These are phyloP conservation scores for Sinelater perroti DNA, from an alignment of 2,888 invertebrate species.

Conservation along the genomic window DNA sequence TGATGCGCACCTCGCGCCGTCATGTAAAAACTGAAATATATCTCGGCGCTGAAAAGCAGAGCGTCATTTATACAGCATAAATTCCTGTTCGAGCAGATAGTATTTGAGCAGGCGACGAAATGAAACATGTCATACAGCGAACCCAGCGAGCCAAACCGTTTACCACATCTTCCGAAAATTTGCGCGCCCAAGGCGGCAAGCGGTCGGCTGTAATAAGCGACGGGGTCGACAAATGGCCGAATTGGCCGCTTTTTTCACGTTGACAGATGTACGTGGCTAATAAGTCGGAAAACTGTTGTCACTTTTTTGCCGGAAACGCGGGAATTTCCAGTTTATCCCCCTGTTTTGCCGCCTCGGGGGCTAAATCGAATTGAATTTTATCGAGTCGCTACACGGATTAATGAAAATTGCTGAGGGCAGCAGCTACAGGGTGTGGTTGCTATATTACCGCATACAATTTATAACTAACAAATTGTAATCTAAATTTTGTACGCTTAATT, in stretches of 20 bases:
- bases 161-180: slow-evolving; percentile 20
- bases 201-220: slow-evolving; percentile 48
- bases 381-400: slow-evolving; percentile 44
- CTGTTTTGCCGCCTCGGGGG: slow-evolving; percentile 42
- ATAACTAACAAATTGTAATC: no score
- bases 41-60: slow-evolving; percentile 6
- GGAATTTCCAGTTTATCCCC: slow-evolving; percentile 37
- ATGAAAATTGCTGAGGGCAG: slow-evolving; percentile 27
- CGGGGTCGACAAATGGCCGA: slow-evolving; percentile 58
- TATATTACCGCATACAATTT: no score
- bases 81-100: slow-evolving; percentile 40
- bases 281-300: slow-evolving; percentile 59
- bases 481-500: no score
- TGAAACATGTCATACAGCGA: slow-evolving; percentile 48
- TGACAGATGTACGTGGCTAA: slow-evolving; percentile 62
- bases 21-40: slow-evolving; percentile 4
- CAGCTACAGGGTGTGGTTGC: no score
- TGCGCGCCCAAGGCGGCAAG: not conserved
- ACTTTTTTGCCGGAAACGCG: slow-evolving; percentile 48
- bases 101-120: slow-evolving; percentile 47
- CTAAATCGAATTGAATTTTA: slow-evolving; percentile 51
- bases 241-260: slow-evolving; percentile 57
- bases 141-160: slow-evolving; percentile 40
- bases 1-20: slow-evolving; percentile 1
- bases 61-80: slow-evolving; percentile 40